phyloP scores from a whole-genome alignment of 2,797 vertebrate genomes.

The Sebastes steindachneri region DNA sequence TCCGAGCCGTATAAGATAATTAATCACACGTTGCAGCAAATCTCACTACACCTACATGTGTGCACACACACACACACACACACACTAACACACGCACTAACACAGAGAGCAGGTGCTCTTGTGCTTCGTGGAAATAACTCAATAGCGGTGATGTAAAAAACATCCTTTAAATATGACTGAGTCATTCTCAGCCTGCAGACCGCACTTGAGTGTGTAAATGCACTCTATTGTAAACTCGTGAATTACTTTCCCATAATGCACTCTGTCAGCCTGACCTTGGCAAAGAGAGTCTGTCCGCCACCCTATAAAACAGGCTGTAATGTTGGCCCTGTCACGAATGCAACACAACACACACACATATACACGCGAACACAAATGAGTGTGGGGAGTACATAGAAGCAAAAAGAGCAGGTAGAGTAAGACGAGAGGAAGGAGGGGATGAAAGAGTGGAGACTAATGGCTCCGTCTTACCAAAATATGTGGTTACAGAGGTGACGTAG shows the following conservation, averaged over 20 bases:
- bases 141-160: conserved; percentile 40
- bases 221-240: conserved; percentile 72
- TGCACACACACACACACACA: not conserved
- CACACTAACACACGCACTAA: not conserved
- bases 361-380: not conserved
- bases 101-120: conserved; percentile 40
- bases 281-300: conserved; percentile 49
- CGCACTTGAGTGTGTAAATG: conserved; percentile 49
- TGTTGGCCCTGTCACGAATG: conserved; percentile 43
- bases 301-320: conserved; percentile 63
- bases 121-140: conserved; percentile 42
- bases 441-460: not conserved
- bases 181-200: conserved; percentile 46
- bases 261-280: conserved; percentile 76
- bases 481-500: not conserved
- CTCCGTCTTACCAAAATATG: not conserved
- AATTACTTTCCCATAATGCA: conserved; percentile 76
- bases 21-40: conserved; percentile 66
- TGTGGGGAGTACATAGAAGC: not conserved
- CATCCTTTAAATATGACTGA: conserved; percentile 58
- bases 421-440: not conserved
- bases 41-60: conserved; percentile 47
- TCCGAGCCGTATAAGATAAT: conserved; percentile 54
- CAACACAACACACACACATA: conserved; percentile 25
- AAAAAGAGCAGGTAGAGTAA: not conserved